phyloP scores from a whole-genome alignment of 2,888 invertebrate genomes.

The Hydraecia micacea region DNA sequence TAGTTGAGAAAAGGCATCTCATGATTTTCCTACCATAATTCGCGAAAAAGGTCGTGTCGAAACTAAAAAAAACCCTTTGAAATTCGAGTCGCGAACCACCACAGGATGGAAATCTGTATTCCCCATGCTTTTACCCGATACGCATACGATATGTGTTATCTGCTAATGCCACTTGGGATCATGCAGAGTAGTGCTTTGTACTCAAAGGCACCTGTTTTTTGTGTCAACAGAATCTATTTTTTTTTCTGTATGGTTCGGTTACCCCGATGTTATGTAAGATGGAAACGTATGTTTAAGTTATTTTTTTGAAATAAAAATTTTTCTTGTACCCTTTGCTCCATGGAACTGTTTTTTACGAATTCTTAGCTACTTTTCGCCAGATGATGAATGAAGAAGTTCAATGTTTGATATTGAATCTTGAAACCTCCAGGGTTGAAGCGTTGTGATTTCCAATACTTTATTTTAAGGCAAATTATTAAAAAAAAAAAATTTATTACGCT shows the following conservation, averaged over 20 bases:
- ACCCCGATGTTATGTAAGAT: constrained; percentile 3
- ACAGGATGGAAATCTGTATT: constrained; percentile 85
- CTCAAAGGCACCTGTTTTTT: constrained; percentile 88
- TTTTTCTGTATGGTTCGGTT: constrained; percentile 37
- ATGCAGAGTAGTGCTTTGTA: constrained; percentile 84
- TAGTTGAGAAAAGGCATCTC: constrained; percentile 1
- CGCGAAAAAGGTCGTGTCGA: constrained; percentile 73
- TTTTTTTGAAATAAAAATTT: background rate
- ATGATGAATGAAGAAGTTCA: background rate
- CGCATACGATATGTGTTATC: constrained; percentile 88
- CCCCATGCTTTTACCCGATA: constrained; percentile 88
- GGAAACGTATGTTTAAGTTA: background rate
- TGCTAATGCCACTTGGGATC: constrained; percentile 88
- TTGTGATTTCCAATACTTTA: background rate
- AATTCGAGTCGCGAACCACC: constrained; percentile 84
- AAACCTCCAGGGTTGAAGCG: background rate
- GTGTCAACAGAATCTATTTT: constrained; percentile 82
- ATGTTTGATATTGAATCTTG: background rate
- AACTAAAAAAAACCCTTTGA: constrained; percentile 86
- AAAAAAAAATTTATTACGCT: no score
- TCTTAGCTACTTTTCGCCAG: background rate
- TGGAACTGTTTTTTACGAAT: background rate
- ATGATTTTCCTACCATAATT: constrained; percentile 54
- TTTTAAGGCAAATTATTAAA: background rate
- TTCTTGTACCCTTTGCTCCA: background rate